Base-by-base conservation (phyloP, 30 jellyfish, hydroid and myxozoan genomes). In the Aurelia aurita complex sp. Pacific region DNA sequence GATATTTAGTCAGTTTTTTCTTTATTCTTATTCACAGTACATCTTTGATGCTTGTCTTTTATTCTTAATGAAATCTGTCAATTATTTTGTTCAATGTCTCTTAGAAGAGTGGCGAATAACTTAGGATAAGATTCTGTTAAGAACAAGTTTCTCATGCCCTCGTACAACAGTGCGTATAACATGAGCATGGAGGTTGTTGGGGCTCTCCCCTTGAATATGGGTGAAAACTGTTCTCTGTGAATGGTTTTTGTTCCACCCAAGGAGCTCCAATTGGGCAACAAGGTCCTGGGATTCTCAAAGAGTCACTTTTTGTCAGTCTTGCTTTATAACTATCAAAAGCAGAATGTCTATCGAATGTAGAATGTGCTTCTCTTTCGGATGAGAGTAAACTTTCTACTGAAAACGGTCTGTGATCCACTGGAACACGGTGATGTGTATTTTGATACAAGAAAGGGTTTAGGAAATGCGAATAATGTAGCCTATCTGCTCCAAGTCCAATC, bases 361-460 rank as follows among this genome's bases (percentile, higher is more conserved):
- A 70, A 79, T 67, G 83, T 38, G 81, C 87, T 19, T 94, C 95
- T 64, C 94, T 77, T 18, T 90, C 97, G 10, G 97, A 91, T 1
- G 97, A 66, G 16, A 90, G 89, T 67, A 90, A 68, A 83, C 97
- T 90, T 55, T 90, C 97, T 16, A 90, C 91, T 19, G 96, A 57
- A 75, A 80, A 88, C 13, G 97, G 81, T 46, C 97, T 67, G 50
- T 88, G 92, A 46, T 74, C 85, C 6, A 67, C 67, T 5, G 97
- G 69, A 17, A 69, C 52, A 19, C 88, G 91, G 42, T 75, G 92
- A 55, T 75, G 92, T 5, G 86, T 63, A 19, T 50, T 43, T 16
- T 86, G 89, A 64, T 79, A 43, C 55, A 88, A 2, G 76, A 72
- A 88, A 33, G 97, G 97, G 65, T 61, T 64, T 66, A 88, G 73